These are phyloP conservation scores for Heliothis subflexa DNA, from an alignment of 1,140 invertebrate genomes.

Conservation along the genomic window DNA sequence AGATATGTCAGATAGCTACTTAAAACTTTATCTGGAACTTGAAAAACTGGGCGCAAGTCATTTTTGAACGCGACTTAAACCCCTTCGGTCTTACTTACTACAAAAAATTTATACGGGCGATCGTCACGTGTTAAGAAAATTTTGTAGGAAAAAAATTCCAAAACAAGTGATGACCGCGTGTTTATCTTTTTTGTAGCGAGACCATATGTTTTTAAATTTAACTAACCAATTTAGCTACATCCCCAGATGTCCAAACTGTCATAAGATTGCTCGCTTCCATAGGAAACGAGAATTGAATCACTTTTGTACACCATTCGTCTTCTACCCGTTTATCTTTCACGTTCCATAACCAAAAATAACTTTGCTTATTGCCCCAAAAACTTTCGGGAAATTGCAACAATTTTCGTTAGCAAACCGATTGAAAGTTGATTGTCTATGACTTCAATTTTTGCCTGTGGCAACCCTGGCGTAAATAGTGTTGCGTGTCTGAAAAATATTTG, in stretches of 20 bases:
- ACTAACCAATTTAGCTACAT: slow-evolving; percentile 4
- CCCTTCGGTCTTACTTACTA: no score
- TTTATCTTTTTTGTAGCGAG: no score
- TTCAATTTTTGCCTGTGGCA: slow-evolving; percentile 56
- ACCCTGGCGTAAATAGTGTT: slow-evolving; percentile 44
- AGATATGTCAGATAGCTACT: no score
- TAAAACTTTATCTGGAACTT: no score
- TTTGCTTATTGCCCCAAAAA: not conserved
- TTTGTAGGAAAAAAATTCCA: no score
- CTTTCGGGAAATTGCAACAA: not conserved
- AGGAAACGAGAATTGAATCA: not conserved
- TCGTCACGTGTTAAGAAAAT: no score
- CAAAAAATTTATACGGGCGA: no score
- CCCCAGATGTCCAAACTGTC: not conserved
- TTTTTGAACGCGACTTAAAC: no score
- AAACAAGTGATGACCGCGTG: not conserved
- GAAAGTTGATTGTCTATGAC: slow-evolving; percentile 57
- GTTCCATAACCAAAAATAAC: not conserved
- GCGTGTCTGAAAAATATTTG: slow-evolving; percentile 46
- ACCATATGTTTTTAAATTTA: not conserved
- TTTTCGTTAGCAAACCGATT: slow-evolving; percentile 8
- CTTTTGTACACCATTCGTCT: not conserved
- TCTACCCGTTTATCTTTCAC: not conserved
- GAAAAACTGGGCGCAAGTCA: no score
- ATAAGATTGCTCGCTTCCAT: not conserved